These are phyloP conservation scores for Protonibea diacanthus DNA, from an alignment of 2,797 vertebrate species.

Conservation along the genomic window DNA sequence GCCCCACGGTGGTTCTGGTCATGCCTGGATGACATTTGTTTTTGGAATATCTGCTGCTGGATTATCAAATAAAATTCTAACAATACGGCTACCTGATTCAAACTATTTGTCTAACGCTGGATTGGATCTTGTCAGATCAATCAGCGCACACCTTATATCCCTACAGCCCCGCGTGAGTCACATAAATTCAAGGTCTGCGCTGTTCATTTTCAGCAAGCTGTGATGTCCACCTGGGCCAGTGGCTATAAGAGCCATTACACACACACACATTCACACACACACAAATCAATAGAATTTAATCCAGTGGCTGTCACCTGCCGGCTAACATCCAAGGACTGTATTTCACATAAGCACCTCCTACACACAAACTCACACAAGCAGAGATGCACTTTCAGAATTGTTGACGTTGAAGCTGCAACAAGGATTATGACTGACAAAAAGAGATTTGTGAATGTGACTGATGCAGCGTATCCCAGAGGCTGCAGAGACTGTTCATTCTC, in stretches of 20 bases:
- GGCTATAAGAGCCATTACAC: conserved; percentile 53
- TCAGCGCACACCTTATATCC: conserved; percentile 19
- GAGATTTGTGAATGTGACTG: conserved; percentile 61
- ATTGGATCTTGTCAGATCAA: conserved; percentile 20
- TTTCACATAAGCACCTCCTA: conserved; percentile 51
- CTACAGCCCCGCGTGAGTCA: conserved; percentile 22
- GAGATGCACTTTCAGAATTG: conserved; percentile 32
- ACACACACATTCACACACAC: conserved; percentile 26
- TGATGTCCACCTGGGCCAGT: conserved; percentile 55
- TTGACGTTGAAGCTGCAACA: conserved; percentile 53
- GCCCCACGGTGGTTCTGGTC: neutral
- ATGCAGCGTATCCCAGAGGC: conserved; percentile 40
- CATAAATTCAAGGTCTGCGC: conserved; percentile 38
- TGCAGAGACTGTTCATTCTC: conserved; percentile 18
- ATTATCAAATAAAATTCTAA: neutral
- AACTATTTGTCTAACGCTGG: neutral
- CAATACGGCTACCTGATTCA: neutral
- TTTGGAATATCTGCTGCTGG: neutral
- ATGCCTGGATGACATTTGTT: neutral
- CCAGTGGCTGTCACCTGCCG: conserved; percentile 56
- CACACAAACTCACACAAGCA: conserved; percentile 40
- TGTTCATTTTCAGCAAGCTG: conserved; percentile 45
- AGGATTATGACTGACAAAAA: conserved; percentile 60
- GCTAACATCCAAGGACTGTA: conserved; percentile 59
- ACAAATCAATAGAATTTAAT: conserved; percentile 69